phyloP scores from a whole-genome alignment of 2,888 invertebrate genomes.

The Crematogaster levior region DNA sequence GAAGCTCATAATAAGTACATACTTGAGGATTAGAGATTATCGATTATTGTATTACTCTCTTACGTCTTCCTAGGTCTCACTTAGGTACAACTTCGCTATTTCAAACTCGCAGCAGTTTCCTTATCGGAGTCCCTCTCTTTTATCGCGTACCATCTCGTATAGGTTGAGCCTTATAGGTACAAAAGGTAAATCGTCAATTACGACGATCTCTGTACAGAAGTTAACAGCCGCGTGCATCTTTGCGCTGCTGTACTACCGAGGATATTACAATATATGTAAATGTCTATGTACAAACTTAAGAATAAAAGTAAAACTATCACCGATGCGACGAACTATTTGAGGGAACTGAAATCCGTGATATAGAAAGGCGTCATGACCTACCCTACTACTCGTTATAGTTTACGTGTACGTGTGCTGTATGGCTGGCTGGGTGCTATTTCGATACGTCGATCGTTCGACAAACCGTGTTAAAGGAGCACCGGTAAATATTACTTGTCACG shows the following conservation, averaged over 20 bases:
- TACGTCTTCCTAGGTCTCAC: constrained; percentile 63
- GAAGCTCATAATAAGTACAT: constrained; percentile 85
- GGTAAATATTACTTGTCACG: constrained; percentile 57
- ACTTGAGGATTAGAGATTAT: constrained; percentile 81
- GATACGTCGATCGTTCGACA: constrained; percentile 62
- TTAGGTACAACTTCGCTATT: constrained; percentile 33
- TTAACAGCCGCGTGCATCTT: constrained; percentile 59
- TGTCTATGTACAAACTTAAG: constrained; percentile 76
- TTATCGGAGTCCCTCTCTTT: constrained; percentile 24
- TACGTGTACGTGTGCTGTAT: constrained; percentile 63
- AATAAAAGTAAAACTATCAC: constrained; percentile 67
- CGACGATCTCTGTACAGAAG: constrained; percentile 71
- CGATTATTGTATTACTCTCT: constrained; percentile 78
- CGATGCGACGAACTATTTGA: constrained; percentile 49
- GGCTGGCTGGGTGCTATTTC: constrained; percentile 63
- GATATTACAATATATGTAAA: constrained; percentile 35
- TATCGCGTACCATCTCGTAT: constrained; percentile 59
- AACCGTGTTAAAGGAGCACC: constrained; percentile 67
- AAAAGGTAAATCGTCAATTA: constrained; percentile 80
- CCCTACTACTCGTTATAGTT: constrained; percentile 55
- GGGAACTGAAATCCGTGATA: constrained; percentile 70
- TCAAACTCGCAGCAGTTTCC: constrained; percentile 28
- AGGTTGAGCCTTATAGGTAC: constrained; percentile 77
- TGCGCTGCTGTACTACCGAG: constrained; percentile 19
- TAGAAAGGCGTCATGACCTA: constrained; percentile 73